These are phyloP conservation scores for Aphidius ervi DNA, from an alignment of 1,140 invertebrate genomes.

Conservation along the genomic window DNA sequence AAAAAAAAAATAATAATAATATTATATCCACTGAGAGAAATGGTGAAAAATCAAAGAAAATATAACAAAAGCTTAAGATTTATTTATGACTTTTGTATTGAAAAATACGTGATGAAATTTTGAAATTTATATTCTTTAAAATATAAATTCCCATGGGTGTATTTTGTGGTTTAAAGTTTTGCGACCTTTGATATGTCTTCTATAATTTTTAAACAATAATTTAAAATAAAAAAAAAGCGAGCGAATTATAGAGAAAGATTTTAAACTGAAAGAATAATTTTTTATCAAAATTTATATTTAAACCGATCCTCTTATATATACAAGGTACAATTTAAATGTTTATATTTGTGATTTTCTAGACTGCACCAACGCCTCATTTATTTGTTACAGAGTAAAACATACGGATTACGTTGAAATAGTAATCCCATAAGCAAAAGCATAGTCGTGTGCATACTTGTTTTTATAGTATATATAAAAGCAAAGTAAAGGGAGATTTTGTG, in stretches of 20 bases:
- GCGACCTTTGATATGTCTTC: no score
- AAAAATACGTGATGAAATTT: no score
- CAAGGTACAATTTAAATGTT: conserved; percentile 30
- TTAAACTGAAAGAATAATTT: conserved; percentile 9
- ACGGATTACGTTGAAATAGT: conserved; percentile 46
- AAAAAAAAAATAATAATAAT: no score
- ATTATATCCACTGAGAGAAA: no score
- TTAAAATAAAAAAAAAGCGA: no score
- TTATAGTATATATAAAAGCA: conserved; percentile 18
- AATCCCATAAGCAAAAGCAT: conserved; percentile 49
- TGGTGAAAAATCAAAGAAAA: no score
- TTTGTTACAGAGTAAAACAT: conserved; percentile 19
- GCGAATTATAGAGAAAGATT: background rate
- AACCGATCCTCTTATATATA: conserved; percentile 36
- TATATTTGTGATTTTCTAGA: conserved; percentile 43
- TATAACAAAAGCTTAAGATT: no score
- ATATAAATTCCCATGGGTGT: no score
- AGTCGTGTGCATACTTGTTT: conserved; percentile 33
- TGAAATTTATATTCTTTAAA: no score
- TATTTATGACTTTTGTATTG: no score
- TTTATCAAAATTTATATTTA: conserved; percentile 32
- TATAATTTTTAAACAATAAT: no score
- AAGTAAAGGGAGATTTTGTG: background rate
- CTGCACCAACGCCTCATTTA: conserved; percentile 7
- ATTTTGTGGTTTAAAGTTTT: no score